phyloP scores from a whole-genome alignment of 2,797 vertebrate genomes.

The Pogoniulus pusillus region DNA sequence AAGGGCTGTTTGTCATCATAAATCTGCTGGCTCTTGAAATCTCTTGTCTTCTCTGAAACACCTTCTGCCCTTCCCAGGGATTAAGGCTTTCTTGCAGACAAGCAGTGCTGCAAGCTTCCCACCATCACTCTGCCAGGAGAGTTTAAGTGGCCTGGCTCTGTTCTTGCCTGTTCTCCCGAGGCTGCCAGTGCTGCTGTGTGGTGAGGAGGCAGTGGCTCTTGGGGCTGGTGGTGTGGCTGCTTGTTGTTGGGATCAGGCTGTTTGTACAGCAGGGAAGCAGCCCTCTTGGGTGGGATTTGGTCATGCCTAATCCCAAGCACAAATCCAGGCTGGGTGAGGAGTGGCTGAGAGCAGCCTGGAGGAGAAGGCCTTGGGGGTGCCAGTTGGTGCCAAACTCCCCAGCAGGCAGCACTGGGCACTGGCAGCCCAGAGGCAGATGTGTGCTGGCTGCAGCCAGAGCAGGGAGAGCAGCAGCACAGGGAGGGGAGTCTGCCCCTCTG shows the following conservation, averaged over 20 bases:
- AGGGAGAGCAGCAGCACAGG: too few relatives aligned
- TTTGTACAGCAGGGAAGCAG: background rate
- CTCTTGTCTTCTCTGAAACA: background rate
- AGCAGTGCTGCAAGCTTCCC: background rate
- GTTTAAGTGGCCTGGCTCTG: background rate
- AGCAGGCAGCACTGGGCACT: too few relatives aligned
- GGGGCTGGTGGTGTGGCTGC: background rate
- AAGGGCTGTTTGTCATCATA: fast-evolving
- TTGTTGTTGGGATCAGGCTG: background rate
- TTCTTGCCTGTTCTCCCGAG: background rate
- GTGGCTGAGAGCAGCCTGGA: too few relatives aligned
- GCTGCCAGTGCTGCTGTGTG: background rate
- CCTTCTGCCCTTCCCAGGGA: background rate
- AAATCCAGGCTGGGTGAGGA: too few relatives aligned
- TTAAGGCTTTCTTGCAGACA: background rate
- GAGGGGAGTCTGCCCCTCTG: too few relatives aligned
- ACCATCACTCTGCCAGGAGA: background rate
- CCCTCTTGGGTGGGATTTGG: fast-evolving
- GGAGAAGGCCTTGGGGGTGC: too few relatives aligned
- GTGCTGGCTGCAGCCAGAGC: too few relatives aligned
- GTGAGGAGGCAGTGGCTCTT: background rate
- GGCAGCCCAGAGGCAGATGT: too few relatives aligned
- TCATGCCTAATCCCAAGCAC: too few relatives aligned
- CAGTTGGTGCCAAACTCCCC: too few relatives aligned
- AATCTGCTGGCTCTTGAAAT: background rate